Evolutionary conservation across 2,113 vertebrate genomes (phyloP).

Genomic region (Hippocampus zosterae): DNA sequence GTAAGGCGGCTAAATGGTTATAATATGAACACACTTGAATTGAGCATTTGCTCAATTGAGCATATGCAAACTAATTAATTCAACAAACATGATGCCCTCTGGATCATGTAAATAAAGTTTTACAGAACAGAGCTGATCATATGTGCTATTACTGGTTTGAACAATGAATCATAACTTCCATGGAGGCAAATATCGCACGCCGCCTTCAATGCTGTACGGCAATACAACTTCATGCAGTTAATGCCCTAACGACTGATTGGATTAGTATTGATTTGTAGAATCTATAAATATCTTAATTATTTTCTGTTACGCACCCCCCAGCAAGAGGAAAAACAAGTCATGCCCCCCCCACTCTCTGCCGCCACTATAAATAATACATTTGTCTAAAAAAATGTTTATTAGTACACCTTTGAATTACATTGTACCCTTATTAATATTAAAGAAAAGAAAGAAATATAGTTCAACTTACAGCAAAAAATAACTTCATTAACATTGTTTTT

Average conservation of each 20-base stretch:
- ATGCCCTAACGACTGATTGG: neutral
- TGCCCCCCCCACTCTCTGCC: too few species aligned
- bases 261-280: neutral
- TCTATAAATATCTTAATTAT: neutral
- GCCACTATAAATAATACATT: too few species aligned
- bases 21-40: neutral
- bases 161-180: neutral
- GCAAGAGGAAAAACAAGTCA: too few species aligned
- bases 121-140: neutral
- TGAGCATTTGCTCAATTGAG: too few species aligned
- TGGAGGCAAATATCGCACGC: neutral
- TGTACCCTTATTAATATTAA: too few species aligned
- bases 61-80: neutral
- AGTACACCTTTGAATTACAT: too few species aligned
- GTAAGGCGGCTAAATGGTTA: too few species aligned
- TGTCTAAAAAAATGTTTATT: too few species aligned
- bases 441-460: too few species aligned
- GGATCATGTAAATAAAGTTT: neutral
- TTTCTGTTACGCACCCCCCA: too few species aligned
- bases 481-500: too few species aligned
- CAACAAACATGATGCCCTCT: neutral
- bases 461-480: too few species aligned
- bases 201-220: neutral
- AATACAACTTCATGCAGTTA: neutral
- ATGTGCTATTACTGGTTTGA: neutral